Evolutionary conservation across 1,140 invertebrate species (phyloP).

Genomic region (Fopius arisanus): DNA sequence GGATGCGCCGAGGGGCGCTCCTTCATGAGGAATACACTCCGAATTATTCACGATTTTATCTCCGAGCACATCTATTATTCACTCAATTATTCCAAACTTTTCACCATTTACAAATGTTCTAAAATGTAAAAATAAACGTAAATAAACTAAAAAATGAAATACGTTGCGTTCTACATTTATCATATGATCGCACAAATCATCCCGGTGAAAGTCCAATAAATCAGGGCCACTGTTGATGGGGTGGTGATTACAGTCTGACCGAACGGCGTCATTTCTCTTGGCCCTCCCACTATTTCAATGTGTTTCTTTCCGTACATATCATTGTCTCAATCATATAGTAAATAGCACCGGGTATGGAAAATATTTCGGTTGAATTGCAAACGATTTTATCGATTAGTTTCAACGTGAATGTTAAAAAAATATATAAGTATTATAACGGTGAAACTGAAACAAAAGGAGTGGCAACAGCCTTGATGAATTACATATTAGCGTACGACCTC

Average conservation of each 20-base stretch:
- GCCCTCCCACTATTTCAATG: background rate
- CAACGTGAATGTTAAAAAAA: background rate
- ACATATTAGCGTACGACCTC: conserved; percentile 26
- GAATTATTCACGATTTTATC: background rate
- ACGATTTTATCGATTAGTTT: background rate
- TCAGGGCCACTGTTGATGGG: conserved; percentile 26
- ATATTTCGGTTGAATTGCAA: background rate
- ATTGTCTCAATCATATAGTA: background rate
- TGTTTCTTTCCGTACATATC: background rate
- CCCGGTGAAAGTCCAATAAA: conserved; percentile 35
- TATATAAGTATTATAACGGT: background rate
- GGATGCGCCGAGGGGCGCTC: background rate
- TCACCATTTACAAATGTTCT: background rate
- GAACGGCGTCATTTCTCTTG: conserved; percentile 38
- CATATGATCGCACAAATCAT: conserved; percentile 44
- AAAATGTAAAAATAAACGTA: conserved; percentile 39
- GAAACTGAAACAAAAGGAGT: background rate
- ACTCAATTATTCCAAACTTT: conserved; percentile 1
- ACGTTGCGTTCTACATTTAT: conserved; percentile 57
- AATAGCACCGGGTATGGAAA: background rate
- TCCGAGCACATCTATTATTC: conserved; percentile 3
- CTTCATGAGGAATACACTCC: background rate
- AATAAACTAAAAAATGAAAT: conserved; percentile 43
- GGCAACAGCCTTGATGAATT: conserved; percentile 16
- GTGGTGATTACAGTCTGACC: conserved; percentile 16